These are phyloP conservation scores for Acinonyx jubatus DNA, from an alignment of 2,113 vertebrate genomes.

Conservation along the genomic window DNA sequence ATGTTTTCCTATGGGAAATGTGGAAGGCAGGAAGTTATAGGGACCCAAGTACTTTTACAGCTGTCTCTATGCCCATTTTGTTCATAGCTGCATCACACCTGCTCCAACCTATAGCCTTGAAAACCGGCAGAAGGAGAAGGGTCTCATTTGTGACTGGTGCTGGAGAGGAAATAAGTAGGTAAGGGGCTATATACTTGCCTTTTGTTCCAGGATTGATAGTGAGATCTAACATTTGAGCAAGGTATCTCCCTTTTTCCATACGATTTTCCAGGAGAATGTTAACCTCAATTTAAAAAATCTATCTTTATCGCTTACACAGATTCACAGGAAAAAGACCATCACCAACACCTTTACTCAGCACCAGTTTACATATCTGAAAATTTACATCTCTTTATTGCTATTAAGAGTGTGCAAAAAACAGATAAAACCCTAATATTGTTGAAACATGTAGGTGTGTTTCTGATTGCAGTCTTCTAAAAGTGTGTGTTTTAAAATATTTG, in stretches of 20 bases:
- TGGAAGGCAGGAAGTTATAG: not conserved
- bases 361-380: slow-evolving; percentile 18
- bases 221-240: not conserved
- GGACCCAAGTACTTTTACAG: not conserved
- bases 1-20: not conserved
- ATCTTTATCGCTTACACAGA: not conserved
- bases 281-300: slow-evolving; percentile 12
- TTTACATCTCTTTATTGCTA: not conserved
- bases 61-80: not conserved
- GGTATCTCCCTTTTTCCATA: not conserved
- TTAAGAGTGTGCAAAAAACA: not conserved
- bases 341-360: not conserved
- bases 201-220: slow-evolving; percentile 43
- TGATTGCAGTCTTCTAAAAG: slow-evolving; percentile 1
- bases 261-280: slow-evolving; percentile 22
- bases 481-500: not conserved
- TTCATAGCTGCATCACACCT: not conserved
- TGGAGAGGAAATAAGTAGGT: not conserved
- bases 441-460: not conserved
- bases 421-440: not conserved
- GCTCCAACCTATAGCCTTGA: not conserved
- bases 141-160: not conserved
- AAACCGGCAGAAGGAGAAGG: not conserved
- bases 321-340: not conserved
- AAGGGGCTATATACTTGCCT: not conserved